These are phyloP conservation scores for Trachythela sp. DNA, from an alignment of 64 coral and sea anemone genomes.

Conservation along the genomic window DNA sequence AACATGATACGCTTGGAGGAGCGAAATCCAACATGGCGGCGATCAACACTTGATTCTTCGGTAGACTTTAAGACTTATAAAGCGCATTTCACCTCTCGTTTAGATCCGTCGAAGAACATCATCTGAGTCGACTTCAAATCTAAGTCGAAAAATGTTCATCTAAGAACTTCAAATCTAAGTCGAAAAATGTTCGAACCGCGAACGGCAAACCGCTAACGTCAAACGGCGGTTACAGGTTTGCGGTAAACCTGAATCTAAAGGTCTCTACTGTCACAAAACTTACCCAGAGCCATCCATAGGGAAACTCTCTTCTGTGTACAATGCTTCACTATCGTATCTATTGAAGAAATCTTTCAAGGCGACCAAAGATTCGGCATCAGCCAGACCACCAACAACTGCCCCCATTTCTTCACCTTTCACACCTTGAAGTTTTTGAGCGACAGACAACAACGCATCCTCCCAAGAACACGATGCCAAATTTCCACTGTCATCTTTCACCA, in stretches of 20 bases:
- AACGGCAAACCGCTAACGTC: too few relatives aligned
- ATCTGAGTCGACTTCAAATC: too few relatives aligned
- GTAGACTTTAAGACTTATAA: too few relatives aligned
- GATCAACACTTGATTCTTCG: too few relatives aligned
- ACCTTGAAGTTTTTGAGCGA: conserved; percentile 59
- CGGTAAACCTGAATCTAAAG: conserved; percentile 71
- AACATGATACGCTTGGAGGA: too few relatives aligned
- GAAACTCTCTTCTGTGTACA: conserved; percentile 93
- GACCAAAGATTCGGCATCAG: conserved; percentile 90
- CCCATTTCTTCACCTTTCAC: conserved; percentile 69
- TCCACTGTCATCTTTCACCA: conserved; percentile 86
- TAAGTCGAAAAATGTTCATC: too few relatives aligned
- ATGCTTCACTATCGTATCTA: conserved; percentile 72
- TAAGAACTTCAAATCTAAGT: too few relatives aligned
- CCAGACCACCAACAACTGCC: conserved; percentile 70
- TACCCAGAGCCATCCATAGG: conserved; percentile 78
- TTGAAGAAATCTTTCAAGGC: conserved; percentile 90
- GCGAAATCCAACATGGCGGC: conserved; percentile 97
- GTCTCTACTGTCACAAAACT: background rate
- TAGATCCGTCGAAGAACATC: too few relatives aligned
- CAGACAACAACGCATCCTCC: conserved; percentile 86
- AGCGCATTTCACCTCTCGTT: too few relatives aligned
- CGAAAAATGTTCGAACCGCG: too few relatives aligned
- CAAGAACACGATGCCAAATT: conserved; percentile 75
- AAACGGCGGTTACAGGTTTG: too few relatives aligned